phyloP scores from a whole-genome alignment of 2,797 vertebrate species.

The Anisognathus igniventris region DNA sequence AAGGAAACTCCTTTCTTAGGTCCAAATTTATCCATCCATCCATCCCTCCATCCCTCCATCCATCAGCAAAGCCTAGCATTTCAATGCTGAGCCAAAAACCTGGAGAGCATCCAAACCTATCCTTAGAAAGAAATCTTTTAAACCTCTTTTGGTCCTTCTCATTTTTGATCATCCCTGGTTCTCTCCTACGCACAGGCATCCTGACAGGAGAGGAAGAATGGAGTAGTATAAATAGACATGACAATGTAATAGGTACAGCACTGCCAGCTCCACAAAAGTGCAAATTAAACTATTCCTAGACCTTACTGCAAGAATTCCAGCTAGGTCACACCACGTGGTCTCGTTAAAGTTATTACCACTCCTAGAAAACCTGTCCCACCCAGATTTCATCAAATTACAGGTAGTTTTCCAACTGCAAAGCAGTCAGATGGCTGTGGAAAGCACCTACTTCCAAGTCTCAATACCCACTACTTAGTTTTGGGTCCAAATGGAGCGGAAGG shows the following conservation, averaged over 20 bases:
- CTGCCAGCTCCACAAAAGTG: neutral
- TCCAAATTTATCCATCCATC: neutral
- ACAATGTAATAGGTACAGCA: neutral
- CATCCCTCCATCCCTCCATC: neutral
- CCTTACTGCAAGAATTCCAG: neutral
- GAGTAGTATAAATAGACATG: neutral
- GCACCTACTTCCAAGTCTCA: neutral
- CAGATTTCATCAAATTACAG: neutral
- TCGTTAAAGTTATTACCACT: neutral
- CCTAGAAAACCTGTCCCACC: neutral
- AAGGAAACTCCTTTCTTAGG: neutral
- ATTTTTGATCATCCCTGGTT: neutral
- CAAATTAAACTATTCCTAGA: neutral
- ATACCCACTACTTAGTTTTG: neutral
- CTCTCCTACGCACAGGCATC: neutral
- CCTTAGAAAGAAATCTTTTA: neutral
- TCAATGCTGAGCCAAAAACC: neutral
- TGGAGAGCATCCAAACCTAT: neutral
- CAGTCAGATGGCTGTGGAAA: neutral
- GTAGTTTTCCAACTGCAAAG: neutral
- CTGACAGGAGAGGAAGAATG: neutral
- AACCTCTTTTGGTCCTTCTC: neutral
- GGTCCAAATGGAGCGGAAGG: neutral
- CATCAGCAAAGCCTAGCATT: neutral
- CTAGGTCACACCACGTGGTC: neutral